Evolutionary conservation across 2,797 vertebrate species (phyloP), one percentile per base, ranked within the genome.

Genomic region (Todus mexicanus): DNA sequence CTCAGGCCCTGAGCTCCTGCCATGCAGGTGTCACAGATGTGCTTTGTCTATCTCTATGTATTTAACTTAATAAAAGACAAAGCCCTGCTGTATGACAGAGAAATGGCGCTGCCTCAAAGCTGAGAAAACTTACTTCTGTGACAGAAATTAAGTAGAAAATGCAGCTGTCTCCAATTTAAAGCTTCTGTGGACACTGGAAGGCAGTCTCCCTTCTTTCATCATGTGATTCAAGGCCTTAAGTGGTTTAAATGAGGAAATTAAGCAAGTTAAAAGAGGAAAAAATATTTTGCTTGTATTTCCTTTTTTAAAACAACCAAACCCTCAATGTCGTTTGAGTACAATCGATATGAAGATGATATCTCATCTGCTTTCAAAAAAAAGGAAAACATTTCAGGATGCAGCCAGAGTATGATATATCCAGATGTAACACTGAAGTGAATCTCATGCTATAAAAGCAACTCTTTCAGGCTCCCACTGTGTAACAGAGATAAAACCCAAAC

Each of bases 401-500:
- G 40, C 33, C 54, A 73, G 70, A 68, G 18, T 27, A 22, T 35
- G 26, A 73, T 79, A 75, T 33, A 87, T 53, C 84, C 84, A 96
- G 90, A 87, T 92, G 81, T 89, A 87, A 74, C 1, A 3, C 65
- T 92, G 89, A 93, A 93, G 84, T 45, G 37, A 89, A 77, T 71
- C 61, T 92, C 54, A 17, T 9, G 6, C 18, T 35, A 48, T 42
- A 92, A 87, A 93, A 64, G 27, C 48, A 68, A 68, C 57, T 6
- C 23, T 71, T 90, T 80, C 53, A 84, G 64, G 57, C 78, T 95
- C 84, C 42, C 75, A 31, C 48, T 68, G 45, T 71, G 45, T 69
- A 83, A 71, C 27, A 75, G 75, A 74, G 80, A 73, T 26, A 68
- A 94, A 95, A 42, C 73, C 64, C 64, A 63, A 66, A 68, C 37